phyloP scores from a whole-genome alignment of 1,140 invertebrate genomes.

The Bilobella aurantiaca region DNA sequence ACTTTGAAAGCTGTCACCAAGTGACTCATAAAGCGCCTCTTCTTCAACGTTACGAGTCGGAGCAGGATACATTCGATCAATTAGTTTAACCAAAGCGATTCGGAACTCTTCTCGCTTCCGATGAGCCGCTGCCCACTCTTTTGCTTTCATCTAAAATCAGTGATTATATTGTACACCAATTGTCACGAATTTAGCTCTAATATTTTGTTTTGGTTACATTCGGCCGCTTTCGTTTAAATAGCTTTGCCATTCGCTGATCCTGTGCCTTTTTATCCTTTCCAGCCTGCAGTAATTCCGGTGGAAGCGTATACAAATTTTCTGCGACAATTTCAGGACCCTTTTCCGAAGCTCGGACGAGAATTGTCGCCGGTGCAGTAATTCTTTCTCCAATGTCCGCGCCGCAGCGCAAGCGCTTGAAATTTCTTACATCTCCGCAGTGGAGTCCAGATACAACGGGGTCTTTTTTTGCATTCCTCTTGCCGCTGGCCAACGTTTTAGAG shows the following conservation, averaged over 20 bases:
- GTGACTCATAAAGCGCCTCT: constrained; percentile 4
- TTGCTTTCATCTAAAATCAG: constrained; percentile 26
- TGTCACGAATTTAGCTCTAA: neutral
- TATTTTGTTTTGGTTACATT: too few relatives aligned
- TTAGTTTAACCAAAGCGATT: constrained; percentile 60
- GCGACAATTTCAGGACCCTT: constrained; percentile 23
- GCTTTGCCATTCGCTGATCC: constrained; percentile 20
- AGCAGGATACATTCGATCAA: constrained; percentile 42
- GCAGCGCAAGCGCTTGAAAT: neutral
- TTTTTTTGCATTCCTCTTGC: too few relatives aligned
- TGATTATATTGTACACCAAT: neutral
- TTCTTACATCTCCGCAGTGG: neutral
- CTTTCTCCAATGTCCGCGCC: neutral
- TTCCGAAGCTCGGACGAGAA: constrained; percentile 15
- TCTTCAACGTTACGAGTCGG: neutral
- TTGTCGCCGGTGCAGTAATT: constrained; percentile 15
- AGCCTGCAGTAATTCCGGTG: constrained; percentile 6
- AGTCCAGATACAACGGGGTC: too few relatives aligned
- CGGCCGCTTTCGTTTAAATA: neutral
- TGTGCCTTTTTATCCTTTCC: constrained; percentile 10
- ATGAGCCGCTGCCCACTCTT: constrained; percentile 54
- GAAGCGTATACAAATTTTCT: constrained; percentile 26
- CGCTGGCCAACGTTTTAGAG: too few relatives aligned
- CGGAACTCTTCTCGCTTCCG: constrained; percentile 72
- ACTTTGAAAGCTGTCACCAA: neutral